Conservation (phyloP, 2,797 vertebrate species). For the Vipera latastei region DNA sequence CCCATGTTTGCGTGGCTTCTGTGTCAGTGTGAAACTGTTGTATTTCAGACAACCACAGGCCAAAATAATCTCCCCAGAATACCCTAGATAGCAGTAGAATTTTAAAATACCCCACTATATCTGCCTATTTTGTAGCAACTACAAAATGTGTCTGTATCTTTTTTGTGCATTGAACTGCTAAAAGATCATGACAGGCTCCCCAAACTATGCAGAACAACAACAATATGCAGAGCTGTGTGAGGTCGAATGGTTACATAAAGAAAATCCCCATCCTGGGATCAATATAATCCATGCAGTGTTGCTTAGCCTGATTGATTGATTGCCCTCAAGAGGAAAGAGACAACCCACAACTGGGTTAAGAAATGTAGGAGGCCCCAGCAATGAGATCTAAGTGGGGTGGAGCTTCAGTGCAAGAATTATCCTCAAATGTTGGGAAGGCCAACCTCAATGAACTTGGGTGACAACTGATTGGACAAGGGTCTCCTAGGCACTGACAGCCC, state of each 20-base stretch:
- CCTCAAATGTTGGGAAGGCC: background rate
- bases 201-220: constrained; percentile 28
- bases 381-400: background rate
- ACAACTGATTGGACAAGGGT: background rate
- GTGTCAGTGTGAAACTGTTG: background rate
- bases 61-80: constrained; percentile 24
- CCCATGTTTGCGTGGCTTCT: background rate
- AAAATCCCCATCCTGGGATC: background rate
- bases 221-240: background rate
- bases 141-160: constrained; percentile 31
- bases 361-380: background rate
- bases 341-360: background rate
- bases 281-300: background rate
- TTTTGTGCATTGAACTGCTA: constrained; percentile 49
- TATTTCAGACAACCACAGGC: constrained; percentile 28
- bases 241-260: background rate
- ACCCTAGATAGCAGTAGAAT: constrained; percentile 1
- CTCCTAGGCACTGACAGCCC: background rate
- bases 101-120: constrained; percentile 46
- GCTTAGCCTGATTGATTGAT: background rate
- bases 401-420: background rate
- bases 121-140: constrained; percentile 43
- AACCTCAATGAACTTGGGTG: background rate
- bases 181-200: constrained; percentile 42
- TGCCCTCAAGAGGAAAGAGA: background rate